Evolutionary conservation across 2,888 invertebrate species (phyloP).

Genomic region (Carpatolechia fugitivella): DNA sequence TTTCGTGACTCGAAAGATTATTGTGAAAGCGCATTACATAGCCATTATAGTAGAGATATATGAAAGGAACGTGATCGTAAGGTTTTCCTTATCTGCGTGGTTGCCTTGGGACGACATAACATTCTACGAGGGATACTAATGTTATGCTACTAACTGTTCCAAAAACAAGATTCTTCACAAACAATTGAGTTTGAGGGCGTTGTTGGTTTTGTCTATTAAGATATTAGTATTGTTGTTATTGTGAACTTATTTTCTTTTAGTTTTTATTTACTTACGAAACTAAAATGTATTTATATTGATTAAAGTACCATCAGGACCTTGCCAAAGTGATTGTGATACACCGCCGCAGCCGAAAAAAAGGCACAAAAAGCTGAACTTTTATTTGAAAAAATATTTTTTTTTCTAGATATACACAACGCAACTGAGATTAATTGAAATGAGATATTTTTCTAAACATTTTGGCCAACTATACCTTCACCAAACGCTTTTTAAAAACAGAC

Average conservation of each 20-base stretch:
- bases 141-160: not conserved
- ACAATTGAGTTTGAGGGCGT: slow-evolving; percentile 4
- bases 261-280: not conserved
- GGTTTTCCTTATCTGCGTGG: slow-evolving; percentile 17
- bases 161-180: slow-evolving; percentile 1
- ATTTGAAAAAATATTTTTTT: no score
- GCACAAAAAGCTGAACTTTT: no score
- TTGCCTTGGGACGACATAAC: slow-evolving; percentile 1
- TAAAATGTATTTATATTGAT: no score
- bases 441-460: no score
- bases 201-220: not conserved
- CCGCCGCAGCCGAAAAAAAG: no score
- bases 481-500: no score
- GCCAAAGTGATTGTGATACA: no score
- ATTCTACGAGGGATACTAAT: not conserved
- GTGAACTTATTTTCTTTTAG: not conserved
- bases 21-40: slow-evolving; percentile 21
- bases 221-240: not conserved
- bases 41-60: slow-evolving; percentile 17
- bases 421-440: no score
- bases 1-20: slow-evolving; percentile 32
- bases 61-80: slow-evolving; percentile 20
- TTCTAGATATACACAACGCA: no score
- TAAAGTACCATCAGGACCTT: no score
- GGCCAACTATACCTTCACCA: no score